Evolutionary conservation across 2,888 invertebrate genomes (phyloP), one percentile per base, ranked within the genome.

Genomic region (Athetis lepigone): DNA sequence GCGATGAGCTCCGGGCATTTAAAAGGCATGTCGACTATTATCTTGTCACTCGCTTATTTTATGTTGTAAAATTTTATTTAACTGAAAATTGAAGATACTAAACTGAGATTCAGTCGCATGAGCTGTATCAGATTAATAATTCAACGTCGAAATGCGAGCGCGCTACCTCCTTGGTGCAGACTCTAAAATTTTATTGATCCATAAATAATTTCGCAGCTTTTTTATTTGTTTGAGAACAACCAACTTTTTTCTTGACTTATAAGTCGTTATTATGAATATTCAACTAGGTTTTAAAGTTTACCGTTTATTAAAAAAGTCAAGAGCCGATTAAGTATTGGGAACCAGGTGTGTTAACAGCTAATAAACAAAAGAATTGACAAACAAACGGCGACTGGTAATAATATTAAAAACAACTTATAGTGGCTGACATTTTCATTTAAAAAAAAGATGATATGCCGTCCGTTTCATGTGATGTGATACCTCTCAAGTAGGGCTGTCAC

Each of bases 361-460:
- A 90, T 86, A 86, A 85, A 90, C 85, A 87, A 89, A 88, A 86
- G 45, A 78, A 86, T 85, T 88, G 88, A 85, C 85, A 87, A 89
- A 90, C 87, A 89, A 82, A 84, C 70, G 75, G 64, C 79, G 88
- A 89, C 90, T 87, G 90, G 91, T 93, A 90, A 86, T 87, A 86
- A 90, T 87, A 88, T 84, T 77, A 83, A 87, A n/a, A 89, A 85
- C 84, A 82, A 85, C 85, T 79, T 80, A 82, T 69, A 81, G 84
- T 82, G 82, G 86, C 88, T 94, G 93, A 93, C 93, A 94, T 94
- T 94, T 92, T 83, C 84, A 87, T 87, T 89, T 84, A 88, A 92
- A 90, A 86, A 91, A 91, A 91, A 85, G 85, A 91, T 88, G 85
- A 86, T 85, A 83, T 84, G 82, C 79, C 73, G 79, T 78, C 73